These are phyloP conservation scores for Xiphophorus hellerii DNA, from an alignment of 2,113 vertebrate species.

Conservation along the genomic window DNA sequence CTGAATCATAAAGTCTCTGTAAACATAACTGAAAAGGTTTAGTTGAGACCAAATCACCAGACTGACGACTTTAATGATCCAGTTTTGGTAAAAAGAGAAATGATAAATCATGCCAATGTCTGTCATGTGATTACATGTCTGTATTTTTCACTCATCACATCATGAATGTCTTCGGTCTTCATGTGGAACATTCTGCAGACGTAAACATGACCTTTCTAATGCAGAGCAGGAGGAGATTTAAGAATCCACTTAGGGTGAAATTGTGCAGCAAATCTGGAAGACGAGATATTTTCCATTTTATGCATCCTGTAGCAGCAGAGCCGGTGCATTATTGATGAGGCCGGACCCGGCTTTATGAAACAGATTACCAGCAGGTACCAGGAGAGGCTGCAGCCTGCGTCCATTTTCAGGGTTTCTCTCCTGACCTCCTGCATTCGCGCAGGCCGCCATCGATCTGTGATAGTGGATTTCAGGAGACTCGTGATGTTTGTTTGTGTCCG, in stretches of 20 bases:
- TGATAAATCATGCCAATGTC: no score
- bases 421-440: constrained; percentile 59
- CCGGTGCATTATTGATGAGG: constrained; percentile 68
- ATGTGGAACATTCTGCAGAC: not conserved
- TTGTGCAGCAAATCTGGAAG: constrained; percentile 51
- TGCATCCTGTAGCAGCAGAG: constrained; percentile 62
- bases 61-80: no score
- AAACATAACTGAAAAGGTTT: no score
- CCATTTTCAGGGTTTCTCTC: constrained; percentile 42
- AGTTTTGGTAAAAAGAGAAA: no score
- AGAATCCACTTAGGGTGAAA: constrained; percentile 44
- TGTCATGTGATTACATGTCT: no score
- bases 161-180: no score
- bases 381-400: constrained; percentile 34
- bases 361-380: constrained; percentile 64
- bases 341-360: constrained; percentile 59
- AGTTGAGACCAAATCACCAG: no score
- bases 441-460: constrained; percentile 59
- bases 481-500: constrained; percentile 59
- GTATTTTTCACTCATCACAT: no score
- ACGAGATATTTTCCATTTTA: constrained; percentile 73
- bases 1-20: no score
- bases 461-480: constrained; percentile 62
- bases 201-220: not conserved
- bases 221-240: not conserved